Evolutionary conservation across 2,113 vertebrate genomes (phyloP).

Genomic region (Catagonus wagneri): DNA sequence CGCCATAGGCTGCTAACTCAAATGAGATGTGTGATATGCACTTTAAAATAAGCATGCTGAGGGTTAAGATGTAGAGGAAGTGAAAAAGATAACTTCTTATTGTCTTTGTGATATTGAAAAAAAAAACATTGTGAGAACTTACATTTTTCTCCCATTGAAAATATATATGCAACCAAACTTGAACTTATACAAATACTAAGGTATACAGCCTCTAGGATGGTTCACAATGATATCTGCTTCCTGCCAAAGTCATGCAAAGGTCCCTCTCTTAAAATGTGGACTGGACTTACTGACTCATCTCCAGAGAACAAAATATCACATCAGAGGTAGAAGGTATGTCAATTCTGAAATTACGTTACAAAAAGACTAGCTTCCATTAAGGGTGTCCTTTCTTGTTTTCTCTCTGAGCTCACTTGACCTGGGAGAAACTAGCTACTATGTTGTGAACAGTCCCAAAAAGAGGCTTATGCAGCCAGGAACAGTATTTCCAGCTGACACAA

Average conservation of each 20-base stretch:
- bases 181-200: not conserved
- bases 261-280: not conserved
- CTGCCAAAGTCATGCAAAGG: fast-evolving
- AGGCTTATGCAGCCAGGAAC: not conserved
- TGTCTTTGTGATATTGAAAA: not conserved
- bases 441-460: not conserved
- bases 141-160: not conserved
- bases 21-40: not conserved
- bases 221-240: not conserved
- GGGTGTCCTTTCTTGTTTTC: not conserved
- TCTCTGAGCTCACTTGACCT: not conserved
- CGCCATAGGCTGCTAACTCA: not conserved
- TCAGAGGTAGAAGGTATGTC: not conserved
- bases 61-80: not conserved
- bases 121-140: not conserved
- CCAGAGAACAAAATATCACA: not conserved
- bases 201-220: not conserved
- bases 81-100: not conserved
- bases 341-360: not conserved
- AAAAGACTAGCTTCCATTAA: not conserved
- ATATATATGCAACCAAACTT: not conserved
- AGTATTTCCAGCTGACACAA: not conserved
- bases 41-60: not conserved
- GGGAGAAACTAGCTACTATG: not conserved
- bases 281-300: not conserved